Conservation (phyloP, 2,888 invertebrate genomes). For the Muschampia plurimacula region DNA sequence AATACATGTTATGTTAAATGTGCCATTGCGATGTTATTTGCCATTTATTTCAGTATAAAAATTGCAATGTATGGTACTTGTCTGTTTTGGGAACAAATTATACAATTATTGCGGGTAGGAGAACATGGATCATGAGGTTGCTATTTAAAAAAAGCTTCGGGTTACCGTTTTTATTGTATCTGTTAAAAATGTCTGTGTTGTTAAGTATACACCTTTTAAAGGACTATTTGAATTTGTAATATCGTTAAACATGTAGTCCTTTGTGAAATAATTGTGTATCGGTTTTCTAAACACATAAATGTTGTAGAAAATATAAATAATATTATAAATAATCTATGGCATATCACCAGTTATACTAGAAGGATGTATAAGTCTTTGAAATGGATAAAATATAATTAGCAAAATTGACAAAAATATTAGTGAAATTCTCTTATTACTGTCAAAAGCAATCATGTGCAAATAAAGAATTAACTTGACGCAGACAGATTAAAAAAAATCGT, state of each 20-base stretch:
- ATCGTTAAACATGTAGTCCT: slow-evolving; percentile 21
- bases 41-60: slow-evolving; percentile 29
- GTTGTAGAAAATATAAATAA: slow-evolving; percentile 45
- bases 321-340: slow-evolving; percentile 64
- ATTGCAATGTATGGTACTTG: slow-evolving; percentile 52
- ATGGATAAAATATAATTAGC: background rate
- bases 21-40: slow-evolving; percentile 46
- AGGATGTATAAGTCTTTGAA: slow-evolving; percentile 11
- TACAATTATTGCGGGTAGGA: slow-evolving; percentile 35
- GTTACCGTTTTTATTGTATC: slow-evolving; percentile 28
- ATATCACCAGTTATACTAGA: slow-evolving; percentile 69
- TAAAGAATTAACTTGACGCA: too few relatives aligned
- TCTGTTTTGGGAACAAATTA: slow-evolving; percentile 77
- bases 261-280: slow-evolving; percentile 19
- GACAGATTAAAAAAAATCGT: too few relatives aligned
- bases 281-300: slow-evolving; percentile 21
- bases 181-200: slow-evolving; percentile 19
- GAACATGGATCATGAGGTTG: slow-evolving; percentile 45
- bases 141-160: slow-evolving; percentile 42
- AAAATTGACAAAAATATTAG: too few relatives aligned
- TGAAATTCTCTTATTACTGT: too few relatives aligned
- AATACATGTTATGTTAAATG: slow-evolving; percentile 53
- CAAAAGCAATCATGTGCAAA: too few relatives aligned
- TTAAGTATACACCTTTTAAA: slow-evolving; percentile 5
- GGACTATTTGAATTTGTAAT: slow-evolving; percentile 19